Conservation (phyloP, 2,113 vertebrate genomes). For the Apeltes quadracus region DNA sequence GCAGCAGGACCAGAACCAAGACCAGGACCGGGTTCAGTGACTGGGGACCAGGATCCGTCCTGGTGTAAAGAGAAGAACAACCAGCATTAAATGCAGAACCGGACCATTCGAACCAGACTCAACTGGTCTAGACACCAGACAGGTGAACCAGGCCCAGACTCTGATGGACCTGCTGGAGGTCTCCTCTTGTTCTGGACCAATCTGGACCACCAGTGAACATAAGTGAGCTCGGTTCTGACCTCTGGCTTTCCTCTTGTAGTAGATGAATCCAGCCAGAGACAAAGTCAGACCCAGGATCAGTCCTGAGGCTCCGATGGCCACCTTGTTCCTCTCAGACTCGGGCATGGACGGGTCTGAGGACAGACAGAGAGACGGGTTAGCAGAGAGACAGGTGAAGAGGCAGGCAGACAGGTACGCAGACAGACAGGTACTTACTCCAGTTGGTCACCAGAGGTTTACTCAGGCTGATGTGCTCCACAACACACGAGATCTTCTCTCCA, state of each 20-base stretch:
- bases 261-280: conserved; percentile 68
- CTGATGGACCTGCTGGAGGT: neutral
- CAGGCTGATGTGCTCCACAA: conserved; percentile 63
- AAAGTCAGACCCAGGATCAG: conserved; percentile 68
- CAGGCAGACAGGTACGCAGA: neutral
- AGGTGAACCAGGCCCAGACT: neutral
- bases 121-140: neutral
- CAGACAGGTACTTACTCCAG: conserved; percentile 47
- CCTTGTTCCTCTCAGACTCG: conserved; percentile 53
- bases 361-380: neutral
- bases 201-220: neutral
- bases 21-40: conserved; percentile 13
- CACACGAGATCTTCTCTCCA: conserved; percentile 52
- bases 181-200: neutral
- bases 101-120: neutral
- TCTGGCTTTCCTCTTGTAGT: conserved; percentile 53
- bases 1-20: neutral
- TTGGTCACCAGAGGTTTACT: conserved; percentile 23
- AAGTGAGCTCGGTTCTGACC: conserved; percentile 26
- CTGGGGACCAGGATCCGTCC: conserved; percentile 43
- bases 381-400: conserved; percentile 36
- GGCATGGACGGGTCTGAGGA: conserved; percentile 32
- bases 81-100: neutral
- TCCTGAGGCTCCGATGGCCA: conserved; percentile 58
- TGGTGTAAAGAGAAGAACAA: conserved; percentile 15